phyloP scores from a whole-genome alignment of 2,888 invertebrate genomes.

The Cephonodes hylas region DNA sequence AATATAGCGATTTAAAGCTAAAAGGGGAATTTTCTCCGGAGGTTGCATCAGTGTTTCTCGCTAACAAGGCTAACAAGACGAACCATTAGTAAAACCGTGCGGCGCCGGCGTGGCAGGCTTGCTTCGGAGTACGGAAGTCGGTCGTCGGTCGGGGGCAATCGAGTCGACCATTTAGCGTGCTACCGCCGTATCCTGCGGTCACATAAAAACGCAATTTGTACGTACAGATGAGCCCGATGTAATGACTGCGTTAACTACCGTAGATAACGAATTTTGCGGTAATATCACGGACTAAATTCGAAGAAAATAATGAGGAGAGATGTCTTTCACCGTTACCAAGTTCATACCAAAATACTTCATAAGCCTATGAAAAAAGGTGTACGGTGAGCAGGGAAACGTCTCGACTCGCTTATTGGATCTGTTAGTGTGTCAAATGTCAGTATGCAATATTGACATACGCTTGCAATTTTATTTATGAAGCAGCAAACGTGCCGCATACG shows the following conservation, averaged over 20 bases:
- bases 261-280: too few species aligned
- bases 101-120: constrained; percentile 18
- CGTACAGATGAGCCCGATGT: background rate
- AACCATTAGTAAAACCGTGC: constrained; percentile 35
- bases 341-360: too few species aligned
- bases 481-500: too few species aligned
- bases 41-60: background rate
- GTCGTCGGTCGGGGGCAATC: constrained; percentile 39
- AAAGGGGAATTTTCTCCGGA: constrained; percentile 17
- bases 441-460: too few species aligned
- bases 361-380: too few species aligned
- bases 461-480: too few species aligned
- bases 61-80: constrained; percentile 20
- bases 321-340: too few species aligned
- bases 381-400: too few species aligned
- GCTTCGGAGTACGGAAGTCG: constrained; percentile 27
- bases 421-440: too few species aligned
- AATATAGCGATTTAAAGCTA: constrained; percentile 5
- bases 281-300: too few species aligned
- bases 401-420: too few species aligned
- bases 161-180: constrained; percentile 61
- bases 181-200: constrained; percentile 47
- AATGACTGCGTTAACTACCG: background rate
- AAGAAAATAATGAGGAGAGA: too few species aligned
- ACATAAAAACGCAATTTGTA: constrained; percentile 64